Base-by-base conservation (phyloP, 2,113 vertebrate species). In the Triplophysa rosa region DNA sequence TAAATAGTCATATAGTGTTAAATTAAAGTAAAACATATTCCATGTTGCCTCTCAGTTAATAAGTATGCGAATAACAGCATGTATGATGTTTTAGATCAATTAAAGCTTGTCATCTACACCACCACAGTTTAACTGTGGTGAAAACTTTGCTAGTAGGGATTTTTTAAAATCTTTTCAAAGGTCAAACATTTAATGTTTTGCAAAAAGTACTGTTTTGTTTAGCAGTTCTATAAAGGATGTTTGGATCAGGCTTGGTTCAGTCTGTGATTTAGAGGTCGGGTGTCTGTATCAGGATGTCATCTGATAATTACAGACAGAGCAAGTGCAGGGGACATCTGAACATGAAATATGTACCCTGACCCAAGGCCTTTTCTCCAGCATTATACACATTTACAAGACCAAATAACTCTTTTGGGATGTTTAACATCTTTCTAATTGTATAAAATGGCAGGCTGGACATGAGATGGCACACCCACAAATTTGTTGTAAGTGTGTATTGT, bases 231-330 rank as follows among this genome's bases (percentile, higher is more conserved):
- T 62, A 37, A 62, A 45, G 21, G 54, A n/a, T n/a, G 54, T 58
- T 62, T 45, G n/a, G 16, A 26, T 47, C 56, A 12, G 33, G 54
- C 54, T 61, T 73, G 29, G 33, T 61, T 73, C 54, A 73, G 45
- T 49, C 68, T 61, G 40, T 70, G 78, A 84, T 77, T 11, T 40
- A 47, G 24, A 49, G 45, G 70, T 78, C 77, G 68, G 78, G 70
- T 83, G 82, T 70, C 42, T 40, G 45, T 83, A 23, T 79, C 64
- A 16, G 56, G 29, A 67, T 83, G 77, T 74, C 66, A 66, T 66
- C 67, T 59, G 72, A 76, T 66, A 64, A 76, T 83, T 19, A 59
- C 77, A 62, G 62, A 73, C 54, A 71, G 37, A 42, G 77, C 77
- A 64, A 68, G 49, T 63, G 37, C n/a, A 59, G 63, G 54, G 42